phyloP scores from a whole-genome alignment of 2,888 invertebrate species.

The Acanthosepion lycidas region DNA sequence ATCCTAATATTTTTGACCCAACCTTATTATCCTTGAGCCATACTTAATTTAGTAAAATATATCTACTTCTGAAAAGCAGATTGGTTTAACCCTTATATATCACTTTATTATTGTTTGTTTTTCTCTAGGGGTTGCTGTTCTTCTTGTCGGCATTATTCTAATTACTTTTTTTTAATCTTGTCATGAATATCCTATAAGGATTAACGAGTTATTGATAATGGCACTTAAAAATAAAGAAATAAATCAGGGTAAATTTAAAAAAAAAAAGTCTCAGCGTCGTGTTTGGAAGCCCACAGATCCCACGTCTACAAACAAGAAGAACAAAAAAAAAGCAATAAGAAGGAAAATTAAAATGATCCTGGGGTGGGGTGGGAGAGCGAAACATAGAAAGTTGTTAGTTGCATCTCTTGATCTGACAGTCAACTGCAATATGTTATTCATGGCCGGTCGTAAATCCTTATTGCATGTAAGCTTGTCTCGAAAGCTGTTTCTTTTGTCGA shows the following conservation, averaged over 20 bases:
- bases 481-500: neutral
- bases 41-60: too few relatives aligned
- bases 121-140: too few relatives aligned
- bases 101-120: neutral
- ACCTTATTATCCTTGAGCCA: too few relatives aligned
- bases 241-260: too few relatives aligned
- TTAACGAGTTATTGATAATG: neutral
- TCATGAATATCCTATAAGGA: neutral
- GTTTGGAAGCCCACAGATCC: neutral
- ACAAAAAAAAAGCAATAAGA: neutral
- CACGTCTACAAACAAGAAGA: neutral
- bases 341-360: neutral
- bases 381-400: neutral
- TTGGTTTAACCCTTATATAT: neutral
- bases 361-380: neutral
- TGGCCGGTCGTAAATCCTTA: neutral
- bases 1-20: too few relatives aligned
- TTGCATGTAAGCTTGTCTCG: neutral
- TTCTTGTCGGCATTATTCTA: neutral
- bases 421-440: neutral
- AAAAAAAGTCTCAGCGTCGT: too few relatives aligned
- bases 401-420: neutral
- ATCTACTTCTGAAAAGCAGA: too few relatives aligned
- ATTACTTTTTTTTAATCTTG: neutral
- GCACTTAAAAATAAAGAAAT: neutral